phyloP scores from a whole-genome alignment of 1,140 invertebrate species.

The Eueides isabella region DNA sequence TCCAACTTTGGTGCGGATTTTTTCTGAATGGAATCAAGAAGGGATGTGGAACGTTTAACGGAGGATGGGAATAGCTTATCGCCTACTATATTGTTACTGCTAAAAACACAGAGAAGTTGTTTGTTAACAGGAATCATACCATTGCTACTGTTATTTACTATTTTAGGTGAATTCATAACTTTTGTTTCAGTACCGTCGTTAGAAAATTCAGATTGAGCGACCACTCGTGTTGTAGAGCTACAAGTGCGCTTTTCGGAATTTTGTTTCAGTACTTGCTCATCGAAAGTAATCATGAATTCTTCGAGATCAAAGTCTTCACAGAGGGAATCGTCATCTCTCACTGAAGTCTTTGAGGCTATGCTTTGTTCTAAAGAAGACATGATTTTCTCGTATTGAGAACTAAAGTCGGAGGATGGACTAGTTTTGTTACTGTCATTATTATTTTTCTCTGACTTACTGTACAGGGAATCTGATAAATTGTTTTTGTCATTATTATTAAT shows the following conservation, averaged over 20 bases:
- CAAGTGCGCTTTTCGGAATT: constrained; percentile 69
- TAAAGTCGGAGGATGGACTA: constrained; percentile 66
- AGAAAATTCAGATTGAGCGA: constrained; percentile 61
- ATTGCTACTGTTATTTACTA: constrained; percentile 56
- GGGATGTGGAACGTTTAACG: constrained; percentile 78
- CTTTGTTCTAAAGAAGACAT: constrained; percentile 81
- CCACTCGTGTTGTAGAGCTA: constrained; percentile 75
- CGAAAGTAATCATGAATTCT: constrained; percentile 80
- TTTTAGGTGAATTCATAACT: constrained; percentile 63
- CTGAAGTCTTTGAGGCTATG: constrained; percentile 75
- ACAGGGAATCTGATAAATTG: constrained; percentile 41
- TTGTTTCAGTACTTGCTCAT: constrained; percentile 76
- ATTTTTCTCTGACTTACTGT: constrained; percentile 60
- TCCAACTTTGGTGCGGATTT: constrained; percentile 61
- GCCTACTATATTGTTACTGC: constrained; percentile 76
- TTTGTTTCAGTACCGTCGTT: constrained; percentile 61
- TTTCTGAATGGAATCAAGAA: constrained; percentile 78
- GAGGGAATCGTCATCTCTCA: constrained; percentile 77
- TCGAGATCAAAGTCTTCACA: constrained; percentile 80
- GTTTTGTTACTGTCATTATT: constrained; percentile 57
- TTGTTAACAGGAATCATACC: constrained; percentile 78
- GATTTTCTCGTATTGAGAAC: constrained; percentile 78
- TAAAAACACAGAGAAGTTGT: constrained; percentile 81
- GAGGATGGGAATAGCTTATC: constrained; percentile 77
- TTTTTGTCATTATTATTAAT: constrained; percentile 49